Evolutionary conservation across 2,797 vertebrate genomes (phyloP).

Genomic region (Dryobates pubescens): DNA sequence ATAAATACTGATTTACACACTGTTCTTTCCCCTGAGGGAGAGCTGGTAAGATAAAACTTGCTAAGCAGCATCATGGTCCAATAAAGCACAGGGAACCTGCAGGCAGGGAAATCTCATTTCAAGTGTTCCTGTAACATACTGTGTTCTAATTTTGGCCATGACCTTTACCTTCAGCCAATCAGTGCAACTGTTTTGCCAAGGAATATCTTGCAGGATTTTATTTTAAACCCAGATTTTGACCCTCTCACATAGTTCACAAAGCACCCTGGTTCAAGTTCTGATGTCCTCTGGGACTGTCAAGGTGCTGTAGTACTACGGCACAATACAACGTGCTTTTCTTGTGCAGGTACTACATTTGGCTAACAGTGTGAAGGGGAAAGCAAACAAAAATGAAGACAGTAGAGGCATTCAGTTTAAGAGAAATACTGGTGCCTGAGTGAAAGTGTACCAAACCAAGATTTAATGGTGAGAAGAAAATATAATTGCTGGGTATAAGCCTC

Average conservation of each 20-base stretch:
- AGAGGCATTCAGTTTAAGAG: neutral
- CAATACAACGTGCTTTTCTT: neutral
- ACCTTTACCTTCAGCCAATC: conserved; percentile 14
- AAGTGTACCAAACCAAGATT: neutral
- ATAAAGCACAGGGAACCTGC: neutral
- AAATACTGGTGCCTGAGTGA: neutral
- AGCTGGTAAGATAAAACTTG: neutral
- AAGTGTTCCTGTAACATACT: neutral
- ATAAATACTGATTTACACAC: neutral
- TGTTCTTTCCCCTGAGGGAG: neutral
- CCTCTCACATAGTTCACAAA: neutral
- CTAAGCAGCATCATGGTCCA: neutral
- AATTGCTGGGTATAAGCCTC: neutral
- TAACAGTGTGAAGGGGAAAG: neutral
- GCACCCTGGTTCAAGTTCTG: neutral
- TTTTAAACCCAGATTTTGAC: neutral
- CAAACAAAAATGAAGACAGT: neutral
- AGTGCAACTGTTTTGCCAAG: neutral
- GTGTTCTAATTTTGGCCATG: neutral
- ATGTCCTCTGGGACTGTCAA: neutral
- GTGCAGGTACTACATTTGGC: neutral
- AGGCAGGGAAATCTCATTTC: neutral
- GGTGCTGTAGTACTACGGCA: neutral
- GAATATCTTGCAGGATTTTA: neutral
- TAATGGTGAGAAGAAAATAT: neutral